phyloP scores from a whole-genome alignment of 2,113 vertebrate genomes.

The Dromas ardeola region DNA sequence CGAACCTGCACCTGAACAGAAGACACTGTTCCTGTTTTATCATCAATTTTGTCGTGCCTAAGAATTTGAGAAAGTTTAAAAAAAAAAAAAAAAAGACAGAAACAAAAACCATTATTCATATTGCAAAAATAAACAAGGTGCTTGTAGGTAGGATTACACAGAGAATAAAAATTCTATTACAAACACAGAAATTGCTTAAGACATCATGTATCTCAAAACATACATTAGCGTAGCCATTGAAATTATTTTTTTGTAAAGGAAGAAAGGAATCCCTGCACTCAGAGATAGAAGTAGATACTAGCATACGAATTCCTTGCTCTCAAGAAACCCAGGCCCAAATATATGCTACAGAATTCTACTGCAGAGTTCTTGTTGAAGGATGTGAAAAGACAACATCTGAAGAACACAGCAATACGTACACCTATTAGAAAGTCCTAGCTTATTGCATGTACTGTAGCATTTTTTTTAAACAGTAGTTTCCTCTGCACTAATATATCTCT shows the following conservation, averaged over 20 bases:
- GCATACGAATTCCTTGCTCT: background rate
- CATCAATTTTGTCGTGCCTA: slow-evolving; percentile 80
- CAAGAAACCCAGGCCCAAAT: background rate
- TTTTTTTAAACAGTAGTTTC: background rate
- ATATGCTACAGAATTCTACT: background rate
- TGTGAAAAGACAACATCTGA: background rate
- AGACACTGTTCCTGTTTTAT: slow-evolving; percentile 38
- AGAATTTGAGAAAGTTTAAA: background rate
- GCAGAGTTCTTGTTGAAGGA: background rate
- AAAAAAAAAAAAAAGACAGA: background rate
- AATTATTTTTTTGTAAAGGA: background rate
- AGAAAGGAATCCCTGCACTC: background rate
- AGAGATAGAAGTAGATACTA: background rate
- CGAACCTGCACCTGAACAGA: slow-evolving; percentile 84
- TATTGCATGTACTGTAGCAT: background rate
- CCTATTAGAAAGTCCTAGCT: background rate
- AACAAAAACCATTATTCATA: background rate
- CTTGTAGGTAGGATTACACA: background rate
- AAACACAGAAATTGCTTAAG: background rate
- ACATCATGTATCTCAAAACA: background rate
- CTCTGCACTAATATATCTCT: background rate
- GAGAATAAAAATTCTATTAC: background rate
- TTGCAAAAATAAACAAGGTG: background rate
- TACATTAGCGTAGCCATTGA: background rate
- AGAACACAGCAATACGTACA: background rate